Evolutionary conservation across 2,113 vertebrate genomes (phyloP).

Genomic region (Coptodon rendalli): DNA sequence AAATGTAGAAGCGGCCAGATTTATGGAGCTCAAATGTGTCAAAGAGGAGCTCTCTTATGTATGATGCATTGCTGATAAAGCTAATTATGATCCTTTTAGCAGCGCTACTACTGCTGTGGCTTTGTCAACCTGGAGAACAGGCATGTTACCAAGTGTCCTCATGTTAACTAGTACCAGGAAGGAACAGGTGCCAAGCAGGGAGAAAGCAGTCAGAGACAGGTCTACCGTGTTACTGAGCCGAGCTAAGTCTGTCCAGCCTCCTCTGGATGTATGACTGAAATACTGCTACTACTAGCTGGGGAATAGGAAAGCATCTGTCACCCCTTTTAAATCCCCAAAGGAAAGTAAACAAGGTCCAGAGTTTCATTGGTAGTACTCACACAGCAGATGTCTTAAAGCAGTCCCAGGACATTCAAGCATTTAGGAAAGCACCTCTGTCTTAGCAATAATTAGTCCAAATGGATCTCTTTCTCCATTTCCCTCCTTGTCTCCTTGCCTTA

Average conservation of each 20-base stretch:
- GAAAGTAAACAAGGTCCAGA: constrained; percentile 57
- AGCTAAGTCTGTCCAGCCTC: neutral
- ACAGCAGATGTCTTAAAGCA: constrained; percentile 67
- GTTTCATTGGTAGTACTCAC: constrained; percentile 52
- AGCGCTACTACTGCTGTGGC: neutral
- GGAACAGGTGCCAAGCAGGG: neutral
- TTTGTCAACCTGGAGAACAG: constrained; percentile 2
- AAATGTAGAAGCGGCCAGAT: constrained; percentile 47
- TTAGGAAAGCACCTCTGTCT: constrained; percentile 75
- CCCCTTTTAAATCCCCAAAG: constrained; percentile 39
- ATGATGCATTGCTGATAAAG: constrained; percentile 33
- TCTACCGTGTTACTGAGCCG: constrained; percentile 33
- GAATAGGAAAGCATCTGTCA: constrained; percentile 45
- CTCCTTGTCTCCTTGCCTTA: constrained; percentile 22
- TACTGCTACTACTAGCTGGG: neutral
- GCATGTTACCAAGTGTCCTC: constrained; percentile 7
- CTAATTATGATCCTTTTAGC: constrained; percentile 33
- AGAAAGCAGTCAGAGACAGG: constrained; percentile 16
- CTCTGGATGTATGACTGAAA: constrained; percentile 3
- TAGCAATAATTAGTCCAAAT: constrained; percentile 88
- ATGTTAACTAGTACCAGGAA: constrained; percentile 8
- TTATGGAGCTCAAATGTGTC: constrained; percentile 39
- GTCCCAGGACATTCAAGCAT: constrained; percentile 80
- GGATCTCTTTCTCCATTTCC: constrained; percentile 76
- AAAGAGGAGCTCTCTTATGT: constrained; percentile 25